phyloP scores from a whole-genome alignment of 1,140 invertebrate species.

The Camponotus pennsylvanicus region DNA sequence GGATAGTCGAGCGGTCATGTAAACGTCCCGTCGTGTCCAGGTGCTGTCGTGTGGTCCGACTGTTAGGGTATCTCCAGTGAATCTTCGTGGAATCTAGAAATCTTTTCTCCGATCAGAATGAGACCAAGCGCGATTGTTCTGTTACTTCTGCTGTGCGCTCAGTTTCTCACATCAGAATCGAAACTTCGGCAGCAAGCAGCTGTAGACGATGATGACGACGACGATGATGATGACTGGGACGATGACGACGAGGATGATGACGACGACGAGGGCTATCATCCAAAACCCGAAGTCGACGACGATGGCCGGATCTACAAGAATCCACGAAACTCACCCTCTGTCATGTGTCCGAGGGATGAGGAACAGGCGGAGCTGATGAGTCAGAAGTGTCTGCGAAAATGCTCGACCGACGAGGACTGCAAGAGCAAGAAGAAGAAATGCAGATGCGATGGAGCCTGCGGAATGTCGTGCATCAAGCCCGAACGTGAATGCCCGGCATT shows the following conservation, averaged over 20 bases:
- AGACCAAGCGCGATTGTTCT: conserved; percentile 76
- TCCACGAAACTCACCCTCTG: conserved; percentile 94
- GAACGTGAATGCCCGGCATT: conserved; percentile 94
- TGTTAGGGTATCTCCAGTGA: conserved; percentile 19
- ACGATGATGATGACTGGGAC: conserved; percentile 86
- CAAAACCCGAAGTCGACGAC: conserved; percentile 88
- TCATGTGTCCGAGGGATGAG: conserved; percentile 93
- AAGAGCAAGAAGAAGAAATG: conserved; percentile 99
- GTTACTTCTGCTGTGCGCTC: conserved; percentile 76
- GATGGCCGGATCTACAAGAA: conserved; percentile 95
- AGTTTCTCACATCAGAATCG: conserved; percentile 77
- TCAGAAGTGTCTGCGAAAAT: conserved; percentile 96
- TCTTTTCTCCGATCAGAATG: conserved; percentile 73
- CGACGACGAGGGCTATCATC: conserved; percentile 87
- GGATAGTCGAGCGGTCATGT: conserved; percentile 47
- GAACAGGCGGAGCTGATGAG: conserved; percentile 88
- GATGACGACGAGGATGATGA: conserved; percentile 88
- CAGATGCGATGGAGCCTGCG: conserved; percentile 98
- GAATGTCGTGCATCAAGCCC: conserved; percentile 98
- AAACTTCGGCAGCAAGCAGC: conserved; percentile 81
- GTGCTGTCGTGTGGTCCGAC: conserved; percentile 5
- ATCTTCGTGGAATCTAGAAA: conserved; percentile 28
- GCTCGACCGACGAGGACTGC: conserved; percentile 97
- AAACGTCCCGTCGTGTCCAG: conserved; percentile 30
- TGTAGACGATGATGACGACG: conserved; percentile 80